Percentiles rank a stretch among this genome's conserved stretches.
phyloP scores from a whole-genome alignment of 2,888 invertebrate species.

The Diogma glabrata region DNA sequence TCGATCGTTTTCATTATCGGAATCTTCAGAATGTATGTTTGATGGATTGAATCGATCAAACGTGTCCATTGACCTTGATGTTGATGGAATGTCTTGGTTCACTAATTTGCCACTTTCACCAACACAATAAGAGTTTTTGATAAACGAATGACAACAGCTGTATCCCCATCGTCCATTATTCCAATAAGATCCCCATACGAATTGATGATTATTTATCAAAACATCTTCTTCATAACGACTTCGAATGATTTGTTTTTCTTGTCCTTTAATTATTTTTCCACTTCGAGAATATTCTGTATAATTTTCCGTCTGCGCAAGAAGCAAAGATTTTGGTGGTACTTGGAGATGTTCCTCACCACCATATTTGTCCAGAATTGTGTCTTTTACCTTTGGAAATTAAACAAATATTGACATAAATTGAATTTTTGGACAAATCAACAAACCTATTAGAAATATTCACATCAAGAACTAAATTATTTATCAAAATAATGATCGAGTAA shows the following conservation, averaged over 20 bases:
- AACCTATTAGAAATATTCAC: too few species aligned
- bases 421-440: not conserved
- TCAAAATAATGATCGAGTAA: too few species aligned
- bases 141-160: slow-evolving; percentile 86
- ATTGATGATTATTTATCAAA: slow-evolving; percentile 81
- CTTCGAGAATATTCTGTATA: slow-evolving; percentile 92
- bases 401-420: slow-evolving; percentile 35
- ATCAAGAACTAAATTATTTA: too few species aligned
- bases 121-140: slow-evolving; percentile 51
- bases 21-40: not conserved
- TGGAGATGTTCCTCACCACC: slow-evolving; percentile 89
- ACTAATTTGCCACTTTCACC: slow-evolving; percentile 43
- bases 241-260: slow-evolving; percentile 72
- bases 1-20: not conserved
- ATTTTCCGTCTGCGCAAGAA: slow-evolving; percentile 85
- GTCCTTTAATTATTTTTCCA: slow-evolving; percentile 76
- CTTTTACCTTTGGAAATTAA: slow-evolving; percentile 62
- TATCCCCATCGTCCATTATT: slow-evolving; percentile 88
- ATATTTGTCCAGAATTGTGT: slow-evolving; percentile 80
- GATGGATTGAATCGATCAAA: not conserved
- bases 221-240: slow-evolving; percentile 93
- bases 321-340: slow-evolving; percentile 74
- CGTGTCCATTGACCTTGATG: not conserved
- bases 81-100: not conserved
- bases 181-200: slow-evolving; percentile 97